Conservation (phyloP, 2,888 invertebrate species). For the Mimachlamys varia region DNA sequence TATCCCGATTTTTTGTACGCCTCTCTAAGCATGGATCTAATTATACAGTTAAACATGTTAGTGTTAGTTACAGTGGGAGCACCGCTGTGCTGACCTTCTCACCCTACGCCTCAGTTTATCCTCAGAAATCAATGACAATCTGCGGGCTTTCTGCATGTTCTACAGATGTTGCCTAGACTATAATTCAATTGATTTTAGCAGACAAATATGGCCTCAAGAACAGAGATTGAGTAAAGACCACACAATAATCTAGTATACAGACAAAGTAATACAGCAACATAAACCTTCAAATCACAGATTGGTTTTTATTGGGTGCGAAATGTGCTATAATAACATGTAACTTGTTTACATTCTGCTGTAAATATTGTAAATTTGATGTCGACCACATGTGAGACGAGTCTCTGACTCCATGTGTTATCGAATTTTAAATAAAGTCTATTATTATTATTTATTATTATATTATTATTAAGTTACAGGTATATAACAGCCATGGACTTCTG, state of each 20-base stretch:
- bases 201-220: slow-evolving; percentile 24
- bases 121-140: slow-evolving; percentile 24
- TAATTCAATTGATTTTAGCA: slow-evolving; percentile 28
- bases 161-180: neutral
- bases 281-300: neutral
- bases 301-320: neutral
- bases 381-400: too few relatives aligned
- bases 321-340: neutral
- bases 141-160: neutral
- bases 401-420: too few relatives aligned
- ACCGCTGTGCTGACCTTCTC: neutral
- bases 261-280: neutral
- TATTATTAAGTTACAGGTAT: neutral
- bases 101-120: neutral
- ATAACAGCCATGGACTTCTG: neutral
- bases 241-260: neutral
- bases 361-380: too few relatives aligned
- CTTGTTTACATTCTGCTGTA: too few relatives aligned
- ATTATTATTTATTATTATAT: too few relatives aligned
- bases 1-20: neutral
- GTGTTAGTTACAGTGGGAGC: neutral
- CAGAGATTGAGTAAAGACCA: neutral
- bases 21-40: neutral
- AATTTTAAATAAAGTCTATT: too few relatives aligned
- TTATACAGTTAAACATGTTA: neutral